Conservation (phyloP, 2,113 vertebrate genomes). For the Mastomys coucha region DNA sequence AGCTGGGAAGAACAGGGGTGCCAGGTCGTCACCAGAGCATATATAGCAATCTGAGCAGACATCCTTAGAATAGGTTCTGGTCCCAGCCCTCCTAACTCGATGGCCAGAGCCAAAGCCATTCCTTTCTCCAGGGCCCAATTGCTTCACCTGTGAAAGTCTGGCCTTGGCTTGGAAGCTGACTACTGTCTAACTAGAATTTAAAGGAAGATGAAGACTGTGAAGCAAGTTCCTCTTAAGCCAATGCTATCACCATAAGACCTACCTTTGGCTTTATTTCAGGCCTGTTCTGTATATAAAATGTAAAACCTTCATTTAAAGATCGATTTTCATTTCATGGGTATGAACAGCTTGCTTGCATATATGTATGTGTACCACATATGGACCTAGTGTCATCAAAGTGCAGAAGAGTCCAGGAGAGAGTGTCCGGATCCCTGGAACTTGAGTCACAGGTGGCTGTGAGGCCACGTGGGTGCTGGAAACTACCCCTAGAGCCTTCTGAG, state of each 20-base stretch:
- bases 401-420: neutral
- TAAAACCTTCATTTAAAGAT: conserved; percentile 4
- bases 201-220: neutral
- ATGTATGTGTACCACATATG: neutral
- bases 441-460: neutral
- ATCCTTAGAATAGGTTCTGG: neutral
- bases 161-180: neutral
- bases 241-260: neutral
- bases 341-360: neutral
- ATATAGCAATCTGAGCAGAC: neutral
- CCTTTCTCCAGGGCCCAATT: neutral
- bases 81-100: neutral
- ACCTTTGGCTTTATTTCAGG: neutral
- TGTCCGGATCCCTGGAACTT: neutral
- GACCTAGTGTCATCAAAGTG: neutral
- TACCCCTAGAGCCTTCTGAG: neutral
- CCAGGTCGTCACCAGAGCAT: neutral
- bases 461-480: neutral
- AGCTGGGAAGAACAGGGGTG: neutral
- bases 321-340: neutral
- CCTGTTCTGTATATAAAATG: neutral
- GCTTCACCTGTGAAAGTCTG: conserved; percentile 3
- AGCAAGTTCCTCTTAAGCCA: neutral
- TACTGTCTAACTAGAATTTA: neutral
- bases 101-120: neutral